Percentiles rank a stretch among this genome's conserved stretches.
These are phyloP conservation scores for Geotrupes spiniger DNA, from an alignment of 2,888 invertebrate genomes.

Conservation along the genomic window DNA sequence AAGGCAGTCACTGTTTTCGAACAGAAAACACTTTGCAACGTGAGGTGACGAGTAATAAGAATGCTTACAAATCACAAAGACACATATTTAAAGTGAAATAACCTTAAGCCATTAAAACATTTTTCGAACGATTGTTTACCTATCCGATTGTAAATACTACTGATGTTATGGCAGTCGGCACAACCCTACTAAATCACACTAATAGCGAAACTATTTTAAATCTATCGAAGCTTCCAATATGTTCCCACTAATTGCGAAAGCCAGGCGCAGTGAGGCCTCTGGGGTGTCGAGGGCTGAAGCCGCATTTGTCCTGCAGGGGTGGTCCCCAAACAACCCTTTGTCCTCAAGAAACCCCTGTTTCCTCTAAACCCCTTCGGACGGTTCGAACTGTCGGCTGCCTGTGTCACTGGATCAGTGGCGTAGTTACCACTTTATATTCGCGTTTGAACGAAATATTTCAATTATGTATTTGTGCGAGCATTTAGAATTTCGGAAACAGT, in stretches of 20 bases:
- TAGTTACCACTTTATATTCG: background rate
- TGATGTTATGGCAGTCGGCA: slow-evolving; percentile 18
- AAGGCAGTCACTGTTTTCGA: too few relatives aligned
- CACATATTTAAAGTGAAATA: too few relatives aligned
- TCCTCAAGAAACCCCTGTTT: slow-evolving; percentile 38
- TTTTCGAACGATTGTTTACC: too few relatives aligned
- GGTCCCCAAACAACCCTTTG: slow-evolving; percentile 41
- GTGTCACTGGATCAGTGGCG: slow-evolving; percentile 19
- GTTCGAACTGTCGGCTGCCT: slow-evolving; percentile 15
- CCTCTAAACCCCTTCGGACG: slow-evolving; percentile 27
- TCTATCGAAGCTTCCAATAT: slow-evolving; percentile 34
- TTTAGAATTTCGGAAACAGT: too few relatives aligned
- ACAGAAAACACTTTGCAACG: too few relatives aligned
- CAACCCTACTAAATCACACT: slow-evolving; percentile 19
- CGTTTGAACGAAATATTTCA: too few relatives aligned
- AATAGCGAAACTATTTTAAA: slow-evolving; percentile 26
- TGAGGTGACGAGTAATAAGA: too few relatives aligned
- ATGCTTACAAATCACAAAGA: too few relatives aligned
- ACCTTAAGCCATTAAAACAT: too few relatives aligned
- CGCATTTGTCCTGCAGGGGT: slow-evolving; percentile 37
- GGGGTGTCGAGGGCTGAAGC: slow-evolving; percentile 29
- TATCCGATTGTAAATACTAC: too few relatives aligned
- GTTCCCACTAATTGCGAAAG: slow-evolving; percentile 36
- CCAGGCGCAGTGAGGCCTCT: slow-evolving; percentile 27
- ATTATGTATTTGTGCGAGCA: too few relatives aligned